Evolutionary conservation across 2,888 invertebrate genomes (phyloP).

Genomic region (Cataglyphis albicans): DNA sequence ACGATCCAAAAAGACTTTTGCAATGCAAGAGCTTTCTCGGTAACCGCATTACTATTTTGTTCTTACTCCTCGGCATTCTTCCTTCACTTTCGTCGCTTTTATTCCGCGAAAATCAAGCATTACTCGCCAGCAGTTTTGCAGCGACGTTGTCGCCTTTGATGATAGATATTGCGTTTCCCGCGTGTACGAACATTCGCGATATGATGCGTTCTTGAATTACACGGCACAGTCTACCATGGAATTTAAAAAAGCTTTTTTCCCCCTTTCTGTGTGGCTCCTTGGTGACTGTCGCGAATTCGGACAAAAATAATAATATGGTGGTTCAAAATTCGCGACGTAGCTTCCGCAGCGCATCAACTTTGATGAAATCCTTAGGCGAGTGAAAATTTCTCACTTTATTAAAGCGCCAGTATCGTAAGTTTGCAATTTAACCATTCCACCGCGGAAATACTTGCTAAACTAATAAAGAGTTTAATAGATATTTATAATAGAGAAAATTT

Average conservation of each 20-base stretch:
- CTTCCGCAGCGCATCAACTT: neutral
- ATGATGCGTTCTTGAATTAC: constrained; percentile 28
- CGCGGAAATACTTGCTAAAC: neutral
- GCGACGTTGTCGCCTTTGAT: constrained; percentile 43
- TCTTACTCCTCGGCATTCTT: constrained; percentile 11
- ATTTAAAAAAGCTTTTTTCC: constrained; percentile 18
- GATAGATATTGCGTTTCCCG: constrained; percentile 45
- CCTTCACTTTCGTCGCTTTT: constrained; percentile 23
- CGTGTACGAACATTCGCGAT: constrained; percentile 14
- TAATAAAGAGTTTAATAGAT: neutral
- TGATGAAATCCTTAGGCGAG: neutral
- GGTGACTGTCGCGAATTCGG: neutral
- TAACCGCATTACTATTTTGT: constrained; percentile 48
- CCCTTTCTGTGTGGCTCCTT: neutral
- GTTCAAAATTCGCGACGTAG: neutral
- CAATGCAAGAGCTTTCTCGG: neutral
- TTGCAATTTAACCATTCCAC: neutral
- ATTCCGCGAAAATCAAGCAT: constrained; percentile 51
- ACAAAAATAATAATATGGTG: neutral
- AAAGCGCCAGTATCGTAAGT: neutral
- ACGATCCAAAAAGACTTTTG: neutral
- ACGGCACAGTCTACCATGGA: neutral
- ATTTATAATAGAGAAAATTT: neutral
- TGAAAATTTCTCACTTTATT: neutral
- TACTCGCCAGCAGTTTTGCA: constrained; percentile 20